Evolutionary conservation across 2,888 invertebrate genomes (phyloP).

Genomic region (Ernsta delagoae): DNA sequence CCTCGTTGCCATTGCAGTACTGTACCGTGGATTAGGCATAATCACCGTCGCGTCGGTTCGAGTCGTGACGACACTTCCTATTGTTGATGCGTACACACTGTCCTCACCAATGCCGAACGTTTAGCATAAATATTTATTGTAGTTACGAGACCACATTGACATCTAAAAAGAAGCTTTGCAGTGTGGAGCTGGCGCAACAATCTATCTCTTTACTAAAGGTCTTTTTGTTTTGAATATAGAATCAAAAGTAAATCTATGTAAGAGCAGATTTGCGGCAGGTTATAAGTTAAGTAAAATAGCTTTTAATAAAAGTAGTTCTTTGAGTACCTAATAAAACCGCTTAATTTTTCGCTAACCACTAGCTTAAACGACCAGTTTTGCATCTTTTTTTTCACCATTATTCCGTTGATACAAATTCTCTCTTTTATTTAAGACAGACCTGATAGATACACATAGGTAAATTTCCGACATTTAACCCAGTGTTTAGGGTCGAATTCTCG

Average conservation of each 20-base stretch:
- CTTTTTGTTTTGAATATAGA: too few relatives aligned
- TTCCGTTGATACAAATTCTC: not conserved
- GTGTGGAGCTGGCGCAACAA: too few relatives aligned
- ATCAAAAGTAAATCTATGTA: too few relatives aligned
- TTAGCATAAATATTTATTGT: not conserved
- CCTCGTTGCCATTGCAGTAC: conserved; percentile 1
- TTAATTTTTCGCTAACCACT: too few relatives aligned
- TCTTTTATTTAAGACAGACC: not conserved
- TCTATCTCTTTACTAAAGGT: too few relatives aligned
- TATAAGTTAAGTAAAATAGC: too few relatives aligned
- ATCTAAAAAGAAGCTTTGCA: too few relatives aligned
- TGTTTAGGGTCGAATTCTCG: conserved; percentile 9
- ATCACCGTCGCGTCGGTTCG: conserved; percentile 12
- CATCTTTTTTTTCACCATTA: not conserved
- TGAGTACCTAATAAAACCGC: too few relatives aligned
- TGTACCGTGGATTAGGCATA: conserved; percentile 14
- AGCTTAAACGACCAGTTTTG: too few relatives aligned
- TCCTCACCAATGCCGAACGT: not conserved
- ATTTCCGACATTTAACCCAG: not conserved
- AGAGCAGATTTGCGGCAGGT: too few relatives aligned
- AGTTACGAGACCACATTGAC: not conserved
- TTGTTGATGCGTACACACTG: conserved; percentile 13
- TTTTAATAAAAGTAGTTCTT: too few relatives aligned
- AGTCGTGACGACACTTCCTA: conserved; percentile 29
- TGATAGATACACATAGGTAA: not conserved